A percentile compares a stretch with the other conserved stretches of the same genome.
phyloP scores from a whole-genome alignment of 2,888 invertebrate genomes.

The Orthonevra nobilis region DNA sequence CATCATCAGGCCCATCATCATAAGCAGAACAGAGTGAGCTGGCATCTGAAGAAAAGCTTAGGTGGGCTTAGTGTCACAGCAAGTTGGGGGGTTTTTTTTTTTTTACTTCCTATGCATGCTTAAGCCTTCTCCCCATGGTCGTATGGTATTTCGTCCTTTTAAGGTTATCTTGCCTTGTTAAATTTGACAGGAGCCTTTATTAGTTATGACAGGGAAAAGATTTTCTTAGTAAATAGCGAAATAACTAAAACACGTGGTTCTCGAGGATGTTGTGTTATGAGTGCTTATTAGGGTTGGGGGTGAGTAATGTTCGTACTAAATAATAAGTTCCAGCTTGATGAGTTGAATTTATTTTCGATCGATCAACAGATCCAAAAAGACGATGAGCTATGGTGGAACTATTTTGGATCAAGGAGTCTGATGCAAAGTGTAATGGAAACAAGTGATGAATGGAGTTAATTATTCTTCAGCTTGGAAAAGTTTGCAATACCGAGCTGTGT shows the following conservation, averaged over 20 bases:
- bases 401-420: no score
- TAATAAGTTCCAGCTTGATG: no score
- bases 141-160: not conserved
- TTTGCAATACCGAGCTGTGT: no score
- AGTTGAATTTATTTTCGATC: no score
- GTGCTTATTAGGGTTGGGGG: no score
- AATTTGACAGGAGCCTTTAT: constrained; percentile 7
- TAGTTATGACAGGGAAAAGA: constrained; percentile 8
- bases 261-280: not conserved
- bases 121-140: not conserved
- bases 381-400: no score
- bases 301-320: no score
- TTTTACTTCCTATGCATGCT: no score
- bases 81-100: constrained; percentile 6
- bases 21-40: not conserved
- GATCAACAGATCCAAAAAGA: no score
- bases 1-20: constrained; percentile 2
- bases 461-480: no score
- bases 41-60: not conserved
- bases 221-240: constrained; percentile 9
- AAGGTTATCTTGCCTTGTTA: not conserved
- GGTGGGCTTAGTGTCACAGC: constrained; percentile 3
- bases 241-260: not conserved
- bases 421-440: no score
- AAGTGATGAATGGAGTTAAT: no score